phyloP scores from a whole-genome alignment of 2,113 vertebrate species.

The Seriola rivoliana region DNA sequence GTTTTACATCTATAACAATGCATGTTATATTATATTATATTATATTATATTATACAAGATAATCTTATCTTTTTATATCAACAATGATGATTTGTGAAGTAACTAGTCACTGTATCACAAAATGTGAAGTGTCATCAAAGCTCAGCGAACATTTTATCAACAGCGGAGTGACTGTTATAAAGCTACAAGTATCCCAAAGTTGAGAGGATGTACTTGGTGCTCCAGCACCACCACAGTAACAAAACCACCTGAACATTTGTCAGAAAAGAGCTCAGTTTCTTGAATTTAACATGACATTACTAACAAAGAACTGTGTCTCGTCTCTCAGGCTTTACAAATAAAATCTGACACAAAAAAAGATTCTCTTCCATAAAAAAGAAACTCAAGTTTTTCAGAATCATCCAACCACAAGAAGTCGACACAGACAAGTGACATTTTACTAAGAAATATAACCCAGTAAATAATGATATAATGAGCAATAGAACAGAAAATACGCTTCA shows the following conservation, averaged over 20 bases:
- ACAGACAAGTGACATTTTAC: not conserved
- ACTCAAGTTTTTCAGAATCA: not conserved
- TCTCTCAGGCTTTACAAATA: not conserved
- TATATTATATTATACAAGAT: too few species aligned
- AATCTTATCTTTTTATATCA: too few species aligned
- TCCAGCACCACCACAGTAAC: not conserved
- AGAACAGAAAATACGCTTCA: not conserved
- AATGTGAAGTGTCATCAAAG: not conserved
- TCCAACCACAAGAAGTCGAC: not conserved
- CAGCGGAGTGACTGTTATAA: not conserved
- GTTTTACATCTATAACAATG: too few species aligned
- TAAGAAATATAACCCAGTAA: not conserved
- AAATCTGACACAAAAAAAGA: not conserved
- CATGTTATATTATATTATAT: too few species aligned
- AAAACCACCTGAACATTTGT: not conserved
- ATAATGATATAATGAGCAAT: not conserved
- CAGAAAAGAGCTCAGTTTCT: not conserved
- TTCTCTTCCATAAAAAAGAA: not conserved
- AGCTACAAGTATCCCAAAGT: not conserved
- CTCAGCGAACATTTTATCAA: not conserved
- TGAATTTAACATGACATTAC: too few species aligned
- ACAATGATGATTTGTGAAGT: too few species aligned
- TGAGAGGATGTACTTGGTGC: not conserved
- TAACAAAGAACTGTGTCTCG: not conserved
- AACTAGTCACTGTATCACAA: too few species aligned